Evolutionary conservation across 2,888 invertebrate species (phyloP), one percentile per base, ranked within the genome.

Genomic region (Diarsia rubi): DNA sequence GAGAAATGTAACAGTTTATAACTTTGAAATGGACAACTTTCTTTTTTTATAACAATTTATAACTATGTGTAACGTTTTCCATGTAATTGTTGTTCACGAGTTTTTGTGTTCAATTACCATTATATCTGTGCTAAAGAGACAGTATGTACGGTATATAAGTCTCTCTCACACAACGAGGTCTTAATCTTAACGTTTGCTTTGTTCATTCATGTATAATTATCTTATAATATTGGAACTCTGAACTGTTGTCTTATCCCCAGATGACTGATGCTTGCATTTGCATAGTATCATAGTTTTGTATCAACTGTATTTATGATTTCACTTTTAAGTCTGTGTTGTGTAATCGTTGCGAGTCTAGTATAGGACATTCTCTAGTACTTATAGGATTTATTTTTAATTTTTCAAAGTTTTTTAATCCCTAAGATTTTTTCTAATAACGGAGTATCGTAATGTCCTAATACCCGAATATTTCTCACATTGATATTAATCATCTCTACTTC

Each of bases 211-310:
- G 47, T 31, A 54, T 75, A 66, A 66, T 54, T 37, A 75, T 62
- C n/a, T n/a, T n/a, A n/a, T n/a, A n/a, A n/a, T 14, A 47, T 14
- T 74, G 4, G 78, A 75, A 78, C 81, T 78, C 62, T 66, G 81
- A 65, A 60, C 81, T 75, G 5, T 21, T 5, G 45, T 21, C 16
- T 27, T 64, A 45, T 42, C 19, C 54, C n/a, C 37, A 44, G 5
- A 37, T 19, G 37, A 52, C 11, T 21, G 24, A 5, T 44, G 45
- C 16, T 47, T 31, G 27, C 24, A 44, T 67, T 60, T 31, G 21
- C 21, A 24, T 16, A 21, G 16, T 31, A 12, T 47, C 47, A 16
- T 19, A 49, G 19, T 63, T 54, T 57, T 45, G 2, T 63, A 19
- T 42, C 6, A 31, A 54, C 27, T 60, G 60, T 37, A 68, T 44